Percentiles rank a stretch among this genome's conserved stretches.
These are phyloP conservation scores for Prorops nasuta DNA, from an alignment of 1,140 invertebrate species.

Conservation along the genomic window DNA sequence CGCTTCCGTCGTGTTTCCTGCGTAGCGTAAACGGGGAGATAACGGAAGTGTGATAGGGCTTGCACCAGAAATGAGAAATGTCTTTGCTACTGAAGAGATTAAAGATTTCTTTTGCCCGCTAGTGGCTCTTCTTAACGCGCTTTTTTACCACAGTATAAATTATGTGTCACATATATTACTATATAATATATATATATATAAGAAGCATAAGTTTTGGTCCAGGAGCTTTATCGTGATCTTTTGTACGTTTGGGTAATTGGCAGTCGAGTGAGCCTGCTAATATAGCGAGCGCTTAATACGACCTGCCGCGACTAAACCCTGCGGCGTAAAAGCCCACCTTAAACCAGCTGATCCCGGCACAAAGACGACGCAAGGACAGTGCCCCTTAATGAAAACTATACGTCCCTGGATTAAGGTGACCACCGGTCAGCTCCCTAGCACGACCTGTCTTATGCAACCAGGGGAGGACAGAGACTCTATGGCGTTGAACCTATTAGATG, in stretches of 20 bases:
- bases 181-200: neutral
- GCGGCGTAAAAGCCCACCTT: conserved; percentile 42
- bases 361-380: conserved; percentile 41
- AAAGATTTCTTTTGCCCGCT: conserved; percentile 29
- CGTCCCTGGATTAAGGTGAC: conserved; percentile 52
- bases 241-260: neutral
- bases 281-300: conserved; percentile 40
- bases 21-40: conserved; percentile 38
- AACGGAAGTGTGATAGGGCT: conserved; percentile 48
- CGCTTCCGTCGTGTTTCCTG: conserved; percentile 42
- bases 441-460: conserved; percentile 45
- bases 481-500: conserved; percentile 43
- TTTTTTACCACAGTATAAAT: too few relatives aligned
- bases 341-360: conserved; percentile 48
- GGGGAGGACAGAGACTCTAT: conserved; percentile 29
- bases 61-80: conserved; percentile 55
- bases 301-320: conserved; percentile 33
- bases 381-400: conserved; percentile 53
- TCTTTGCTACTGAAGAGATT: conserved; percentile 41
- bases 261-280: conserved; percentile 25
- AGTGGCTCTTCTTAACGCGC: conserved; percentile 9
- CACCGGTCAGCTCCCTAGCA: conserved; percentile 42
- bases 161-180: too few relatives aligned
- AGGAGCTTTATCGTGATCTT: too few relatives aligned
- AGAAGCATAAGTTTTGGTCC: too few relatives aligned